phyloP scores from a whole-genome alignment of 2,888 invertebrate genomes.

The Arrhopalites spinosus region DNA sequence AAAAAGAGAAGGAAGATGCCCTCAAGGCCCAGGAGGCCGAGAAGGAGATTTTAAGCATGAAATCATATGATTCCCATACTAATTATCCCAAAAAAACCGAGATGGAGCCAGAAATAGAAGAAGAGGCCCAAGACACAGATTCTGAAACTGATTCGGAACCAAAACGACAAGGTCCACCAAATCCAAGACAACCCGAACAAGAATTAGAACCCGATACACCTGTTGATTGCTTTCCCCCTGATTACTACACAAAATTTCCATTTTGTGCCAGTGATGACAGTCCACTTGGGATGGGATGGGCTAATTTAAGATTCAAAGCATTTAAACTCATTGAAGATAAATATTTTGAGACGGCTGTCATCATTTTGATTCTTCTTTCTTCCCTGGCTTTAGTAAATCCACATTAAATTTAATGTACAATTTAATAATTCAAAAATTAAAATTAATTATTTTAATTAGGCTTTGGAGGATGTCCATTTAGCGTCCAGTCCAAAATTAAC shows the following conservation, averaged over 20 bases:
- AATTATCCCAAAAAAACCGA: constrained; percentile 41
- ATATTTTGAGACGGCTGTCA: constrained; percentile 99
- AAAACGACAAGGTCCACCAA: constrained; percentile 37
- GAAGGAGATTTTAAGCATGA: constrained; percentile 46
- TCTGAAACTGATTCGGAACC: constrained; percentile 66
- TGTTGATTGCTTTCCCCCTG: constrained; percentile 90
- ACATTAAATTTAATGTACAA: too few species aligned
- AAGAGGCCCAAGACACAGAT: constrained; percentile 64
- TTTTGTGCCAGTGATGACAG: constrained; percentile 89
- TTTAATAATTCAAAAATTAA: too few species aligned
- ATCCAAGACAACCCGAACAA: constrained; percentile 48
- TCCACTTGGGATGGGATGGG: constrained; percentile 94
- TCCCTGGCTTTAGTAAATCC: constrained; percentile 93
- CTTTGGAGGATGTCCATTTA: constrained; percentile 95
- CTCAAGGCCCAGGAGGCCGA: constrained; percentile 47
- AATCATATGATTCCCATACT: constrained; percentile 54
- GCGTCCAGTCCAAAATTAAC: constrained; percentile 86
- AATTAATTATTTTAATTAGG: constrained; percentile 64
- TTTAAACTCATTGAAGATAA: constrained; percentile 96
- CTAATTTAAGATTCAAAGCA: constrained; percentile 86
- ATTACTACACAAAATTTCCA: constrained; percentile 84
- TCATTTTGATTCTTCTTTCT: constrained; percentile 97
- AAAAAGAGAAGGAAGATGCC: constrained; percentile 37
- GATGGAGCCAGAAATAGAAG: constrained; percentile 62
- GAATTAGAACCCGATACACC: constrained; percentile 73